Conservation (phyloP, 1,140 invertebrate species). For the Potamilus streckersoni region DNA sequence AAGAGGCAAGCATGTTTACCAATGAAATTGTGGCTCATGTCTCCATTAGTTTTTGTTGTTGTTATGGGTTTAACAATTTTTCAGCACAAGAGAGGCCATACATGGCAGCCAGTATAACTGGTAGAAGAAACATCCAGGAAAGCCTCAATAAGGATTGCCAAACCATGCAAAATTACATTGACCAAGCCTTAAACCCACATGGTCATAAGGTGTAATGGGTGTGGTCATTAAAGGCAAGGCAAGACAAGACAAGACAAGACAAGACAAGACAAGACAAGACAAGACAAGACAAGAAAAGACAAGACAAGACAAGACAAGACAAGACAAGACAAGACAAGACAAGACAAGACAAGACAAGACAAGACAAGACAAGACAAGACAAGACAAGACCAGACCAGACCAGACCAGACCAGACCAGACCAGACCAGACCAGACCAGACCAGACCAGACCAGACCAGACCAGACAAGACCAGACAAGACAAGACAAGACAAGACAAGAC, state of each 20-base stretch:
- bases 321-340: slow-evolving; percentile 1
- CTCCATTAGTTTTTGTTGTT: too few relatives aligned
- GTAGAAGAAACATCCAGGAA: too few relatives aligned
- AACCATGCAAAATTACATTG: too few relatives aligned
- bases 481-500: neutral
- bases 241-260: slow-evolving; percentile 4
- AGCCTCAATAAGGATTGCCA: too few relatives aligned
- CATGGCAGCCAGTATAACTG: too few relatives aligned
- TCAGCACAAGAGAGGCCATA: too few relatives aligned
- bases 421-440: neutral
- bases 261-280: neutral
- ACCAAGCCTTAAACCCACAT: too few relatives aligned
- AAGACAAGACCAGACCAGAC: too few relatives aligned
- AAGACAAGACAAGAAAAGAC: too few relatives aligned
- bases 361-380: neutral
- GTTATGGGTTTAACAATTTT: too few relatives aligned
- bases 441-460: neutral
- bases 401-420: neutral
- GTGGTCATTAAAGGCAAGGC: neutral
- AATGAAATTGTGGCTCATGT: too few relatives aligned
- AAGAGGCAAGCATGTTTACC: too few relatives aligned
- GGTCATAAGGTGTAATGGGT: neutral
- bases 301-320: neutral
- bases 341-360: slow-evolving; percentile 2
- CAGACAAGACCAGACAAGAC: neutral